These are phyloP conservation scores for Melieria picta DNA, from an alignment of 2,888 invertebrate genomes.

Conservation along the genomic window DNA sequence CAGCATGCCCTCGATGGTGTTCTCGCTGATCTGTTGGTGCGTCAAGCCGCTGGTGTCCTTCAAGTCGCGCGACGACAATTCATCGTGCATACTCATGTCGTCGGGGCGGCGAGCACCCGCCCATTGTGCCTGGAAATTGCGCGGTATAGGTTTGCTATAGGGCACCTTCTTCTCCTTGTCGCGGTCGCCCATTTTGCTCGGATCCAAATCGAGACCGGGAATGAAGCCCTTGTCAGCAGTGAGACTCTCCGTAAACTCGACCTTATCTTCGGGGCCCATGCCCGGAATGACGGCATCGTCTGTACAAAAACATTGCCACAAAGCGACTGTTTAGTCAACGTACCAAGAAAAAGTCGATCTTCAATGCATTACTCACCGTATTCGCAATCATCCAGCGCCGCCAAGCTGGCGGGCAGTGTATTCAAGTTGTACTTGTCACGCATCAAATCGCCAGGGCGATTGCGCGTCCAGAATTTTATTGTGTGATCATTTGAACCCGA, in stretches of 20 bases:
- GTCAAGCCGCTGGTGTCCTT: slow-evolving; percentile 70
- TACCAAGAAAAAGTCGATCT: not conserved
- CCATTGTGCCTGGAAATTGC: slow-evolving; percentile 98
- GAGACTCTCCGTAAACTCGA: slow-evolving; percentile 76
- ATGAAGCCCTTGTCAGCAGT: slow-evolving; percentile 73
- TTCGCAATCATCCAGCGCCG: slow-evolving; percentile 77
- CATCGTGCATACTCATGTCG: slow-evolving; percentile 58
- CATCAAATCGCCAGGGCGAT: slow-evolving; percentile 98
- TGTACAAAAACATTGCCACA: slow-evolving; percentile 27
- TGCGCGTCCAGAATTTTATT: slow-evolving; percentile 98
- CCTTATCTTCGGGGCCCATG: slow-evolving; percentile 97
- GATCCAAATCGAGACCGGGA: slow-evolving; percentile 87
- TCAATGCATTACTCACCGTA: slow-evolving; percentile 66
- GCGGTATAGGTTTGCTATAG: slow-evolving; percentile 95
- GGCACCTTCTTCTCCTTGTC: slow-evolving; percentile 87
- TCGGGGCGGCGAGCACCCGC: slow-evolving; percentile 77
- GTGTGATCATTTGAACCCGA: slow-evolving; percentile 99
- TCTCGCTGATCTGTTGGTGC: slow-evolving; percentile 75
- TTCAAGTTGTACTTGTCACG: slow-evolving; percentile 97
- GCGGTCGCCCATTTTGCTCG: slow-evolving; percentile 71
- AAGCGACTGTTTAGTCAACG: not conserved
- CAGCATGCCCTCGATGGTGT: slow-evolving; percentile 73
- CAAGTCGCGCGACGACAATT: slow-evolving; percentile 67
- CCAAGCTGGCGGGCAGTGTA: slow-evolving; percentile 84
- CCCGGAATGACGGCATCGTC: slow-evolving; percentile 90